Evolutionary conservation across 53 echinoderm and acorn worm species (phyloP), one percentile per base, ranked within the genome.

Genomic region (Temnopleurus reevesii): DNA sequence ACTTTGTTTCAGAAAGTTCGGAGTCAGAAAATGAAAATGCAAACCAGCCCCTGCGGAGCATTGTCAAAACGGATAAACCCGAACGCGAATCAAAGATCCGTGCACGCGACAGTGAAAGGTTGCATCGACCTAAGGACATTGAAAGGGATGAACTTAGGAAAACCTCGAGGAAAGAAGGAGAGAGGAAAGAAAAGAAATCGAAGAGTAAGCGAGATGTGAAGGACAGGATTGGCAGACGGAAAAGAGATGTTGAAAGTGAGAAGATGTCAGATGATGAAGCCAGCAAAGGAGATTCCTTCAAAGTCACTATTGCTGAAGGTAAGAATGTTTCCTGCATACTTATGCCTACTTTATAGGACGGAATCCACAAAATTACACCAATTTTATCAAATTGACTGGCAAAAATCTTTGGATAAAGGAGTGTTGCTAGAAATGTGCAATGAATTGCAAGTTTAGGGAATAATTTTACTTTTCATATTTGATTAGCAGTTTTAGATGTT

Each of bases 21-120:
- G 90, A 90, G 15, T 90, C 90, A 23, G 90, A 90, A 43, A 31
- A 57, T 4, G 90, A 90, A 53, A 64, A 45, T 54, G 90, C 43
- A 5, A 83, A 66, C 28, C 65, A 86, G 5, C 90, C 91, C 18
- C 65, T 91, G 4, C 89, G 91, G 5, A 94, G 94, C 56, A 90
- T 94, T 21, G 90, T 94, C 55, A 90, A 91, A 56, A 84, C 90
- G 13, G 91, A 91, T 45, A 94, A 94, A 55, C 77, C 86, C 7
- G 46, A 54, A 33, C 55, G 26, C 34, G 57, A 76, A 49, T 15
- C 31, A 38, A 66, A 49, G 21, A 35, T 2, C 1, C 8, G 28
- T 25, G 13, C 8, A 24, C 35, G 57, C 12, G 38, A 43, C 79
- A 21, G 19, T 35, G 45, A 89, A 41, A 89, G 24, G 66, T 46